These are phyloP conservation scores for Drosophila pseudoobscura DNA, from an alignment of 1,140 invertebrate genomes.

Conservation along the genomic window DNA sequence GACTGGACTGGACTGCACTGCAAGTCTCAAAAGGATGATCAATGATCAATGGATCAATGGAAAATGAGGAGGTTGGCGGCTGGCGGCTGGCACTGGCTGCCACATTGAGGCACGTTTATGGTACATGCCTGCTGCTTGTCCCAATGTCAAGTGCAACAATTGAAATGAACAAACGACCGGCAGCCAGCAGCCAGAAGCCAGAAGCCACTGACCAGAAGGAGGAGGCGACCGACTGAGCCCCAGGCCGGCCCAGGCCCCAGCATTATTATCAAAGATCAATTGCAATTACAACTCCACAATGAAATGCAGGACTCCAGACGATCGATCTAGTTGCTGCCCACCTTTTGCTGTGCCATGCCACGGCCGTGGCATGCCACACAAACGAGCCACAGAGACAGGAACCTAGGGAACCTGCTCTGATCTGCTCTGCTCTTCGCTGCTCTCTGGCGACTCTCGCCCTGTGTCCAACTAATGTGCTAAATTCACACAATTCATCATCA, in stretches of 20 bases:
- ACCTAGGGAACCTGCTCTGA: too few species aligned
- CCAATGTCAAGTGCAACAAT: slow-evolving; percentile 52
- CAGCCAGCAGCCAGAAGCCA: slow-evolving; percentile 15
- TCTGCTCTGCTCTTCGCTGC: too few species aligned
- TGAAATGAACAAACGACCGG: slow-evolving; percentile 41
- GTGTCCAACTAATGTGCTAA: slow-evolving; percentile 79
- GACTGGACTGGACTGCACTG: slow-evolving; percentile 29
- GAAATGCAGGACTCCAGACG: slow-evolving; percentile 58
- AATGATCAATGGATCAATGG: slow-evolving; percentile 29
- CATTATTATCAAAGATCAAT: slow-evolving; percentile 83
- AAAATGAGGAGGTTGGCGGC: slow-evolving; percentile 4
- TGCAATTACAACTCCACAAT: slow-evolving; percentile 81
- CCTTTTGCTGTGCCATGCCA: slow-evolving; percentile 41
- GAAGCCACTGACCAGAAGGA: slow-evolving; percentile 16
- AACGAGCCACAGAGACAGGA: too few species aligned
- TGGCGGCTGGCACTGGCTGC: too few species aligned
- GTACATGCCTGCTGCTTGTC: slow-evolving; percentile 51
- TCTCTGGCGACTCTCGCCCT: too few species aligned
- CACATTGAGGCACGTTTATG: slow-evolving; percentile 52
- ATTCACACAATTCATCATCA: slow-evolving; percentile 83
- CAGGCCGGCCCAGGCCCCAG: slow-evolving; percentile 10
- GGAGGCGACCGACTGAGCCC: too few species aligned
- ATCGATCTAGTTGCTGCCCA: slow-evolving; percentile 69
- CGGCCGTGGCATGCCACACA: slow-evolving; percentile 39
- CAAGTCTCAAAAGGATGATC: slow-evolving; percentile 24